Evolutionary conservation across 2,113 vertebrate species (phyloP), one percentile per base, ranked within the genome.

Genomic region (Leiothrix lutea): DNA sequence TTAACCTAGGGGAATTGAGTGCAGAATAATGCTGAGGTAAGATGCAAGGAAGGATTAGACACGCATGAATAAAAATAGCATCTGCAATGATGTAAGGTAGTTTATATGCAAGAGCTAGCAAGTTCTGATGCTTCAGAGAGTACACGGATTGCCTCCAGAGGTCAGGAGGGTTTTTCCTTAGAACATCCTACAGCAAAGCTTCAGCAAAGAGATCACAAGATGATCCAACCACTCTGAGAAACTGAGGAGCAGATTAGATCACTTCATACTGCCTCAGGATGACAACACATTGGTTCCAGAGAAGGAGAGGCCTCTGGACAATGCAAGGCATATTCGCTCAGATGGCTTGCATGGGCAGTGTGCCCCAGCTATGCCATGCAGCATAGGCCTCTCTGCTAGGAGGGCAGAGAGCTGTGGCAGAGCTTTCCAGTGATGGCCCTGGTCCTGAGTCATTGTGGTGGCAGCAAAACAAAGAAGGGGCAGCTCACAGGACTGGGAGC

Each of bases 51-150:
- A 92, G 86, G 61, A 92, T 97, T 94, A 96, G 95, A 94, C 69
- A 91, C 65, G 80, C 88, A 88, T 78, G 90, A 95, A 83, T 90
- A 93, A 96, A 96, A 97, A 96, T 90, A 96, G 75, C 82, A 93
- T 88, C 77, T 81, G 80, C 92, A 86, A 28, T 67, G 94, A 88
- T 86, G 75, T 74, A 74, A 96, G 56, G 67, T 96, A 86, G 56
- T 93, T 93, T 88, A 74, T 95, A 93, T 93, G 75, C 88, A 95
- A 93, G 90, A 88, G 82, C 86, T 86, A 80, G 72, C 82, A 86
- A 90, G 92, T 91, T 90, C 79, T 92, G 65, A 29, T 75, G 86
- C 88, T 96, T 88, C 90, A 92, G 75, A 88, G 75, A 70, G 25
- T 51, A 71, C 48, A 60, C 6, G 4, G 4, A 88, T 93, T 85